A percentile compares a stretch with the other conserved stretches of the same genome.
phyloP scores from a whole-genome alignment of 2,113 vertebrate species.

The Fregetta grallaria region DNA sequence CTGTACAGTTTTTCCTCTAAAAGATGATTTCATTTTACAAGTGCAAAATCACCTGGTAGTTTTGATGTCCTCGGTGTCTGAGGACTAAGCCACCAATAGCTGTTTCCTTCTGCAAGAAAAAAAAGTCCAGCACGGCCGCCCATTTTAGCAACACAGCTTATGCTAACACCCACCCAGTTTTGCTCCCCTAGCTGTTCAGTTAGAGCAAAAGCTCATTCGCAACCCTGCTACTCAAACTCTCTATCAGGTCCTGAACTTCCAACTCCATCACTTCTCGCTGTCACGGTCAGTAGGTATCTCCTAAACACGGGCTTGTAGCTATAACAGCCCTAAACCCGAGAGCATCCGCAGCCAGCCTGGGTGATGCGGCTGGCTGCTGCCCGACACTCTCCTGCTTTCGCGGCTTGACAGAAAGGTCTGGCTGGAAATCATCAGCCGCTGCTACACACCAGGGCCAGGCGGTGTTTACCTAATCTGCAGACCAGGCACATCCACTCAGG shows the following conservation, averaged over 20 bases:
- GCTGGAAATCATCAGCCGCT: neutral
- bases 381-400: neutral
- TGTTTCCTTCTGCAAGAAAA: neutral
- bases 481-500: constrained; percentile 44
- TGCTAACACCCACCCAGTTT: neutral
- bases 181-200: neutral
- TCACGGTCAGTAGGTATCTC: neutral
- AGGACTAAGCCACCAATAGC: neutral
- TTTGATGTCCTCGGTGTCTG: neutral
- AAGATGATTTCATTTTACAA: neutral
- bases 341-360: rapidly evolving
- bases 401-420: neutral
- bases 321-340: rapidly evolving
- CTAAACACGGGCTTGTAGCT: neutral
- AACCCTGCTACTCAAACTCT: neutral
- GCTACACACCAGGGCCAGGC: neutral
- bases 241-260: neutral
- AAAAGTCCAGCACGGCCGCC: neutral
- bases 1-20: neutral
- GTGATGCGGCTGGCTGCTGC: neutral
- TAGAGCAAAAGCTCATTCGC: neutral
- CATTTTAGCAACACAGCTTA: neutral
- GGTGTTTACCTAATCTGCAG: constrained; percentile 42
- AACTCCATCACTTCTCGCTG: rapidly evolving
- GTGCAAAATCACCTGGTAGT: neutral